phyloP scores from a whole-genome alignment of 2,888 invertebrate genomes.

The Mayetiola destructor region DNA sequence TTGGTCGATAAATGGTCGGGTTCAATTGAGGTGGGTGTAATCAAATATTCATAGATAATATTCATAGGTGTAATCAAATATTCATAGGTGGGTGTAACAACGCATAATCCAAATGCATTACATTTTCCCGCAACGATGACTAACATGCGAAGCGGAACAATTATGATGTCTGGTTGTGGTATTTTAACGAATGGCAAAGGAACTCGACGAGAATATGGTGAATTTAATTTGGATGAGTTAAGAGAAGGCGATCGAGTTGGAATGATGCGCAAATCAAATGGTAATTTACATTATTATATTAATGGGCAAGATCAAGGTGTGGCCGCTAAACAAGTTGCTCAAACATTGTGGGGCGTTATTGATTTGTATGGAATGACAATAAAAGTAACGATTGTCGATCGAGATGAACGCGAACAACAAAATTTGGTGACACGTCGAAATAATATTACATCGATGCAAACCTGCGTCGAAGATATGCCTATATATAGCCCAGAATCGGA shows the following conservation, averaged over 20 bases:
- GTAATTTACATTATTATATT: constrained; percentile 82
- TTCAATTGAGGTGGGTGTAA: constrained; percentile 56
- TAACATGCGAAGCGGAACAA: constrained; percentile 81
- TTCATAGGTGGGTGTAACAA: no score
- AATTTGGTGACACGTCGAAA: constrained; percentile 56
- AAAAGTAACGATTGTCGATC: constrained; percentile 73
- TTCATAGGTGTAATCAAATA: no score
- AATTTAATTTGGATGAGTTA: constrained; percentile 85
- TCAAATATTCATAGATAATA: no score
- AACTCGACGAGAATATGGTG: constrained; percentile 80
- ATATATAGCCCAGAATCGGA: constrained; percentile 35
- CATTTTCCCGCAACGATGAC: constrained; percentile 96
- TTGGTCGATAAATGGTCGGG: constrained; percentile 88
- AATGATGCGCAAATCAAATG: constrained; percentile 71
- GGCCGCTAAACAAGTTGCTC: constrained; percentile 67
- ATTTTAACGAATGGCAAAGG: constrained; percentile 94
- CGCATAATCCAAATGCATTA: constrained; percentile 76
- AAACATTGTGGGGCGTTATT: constrained; percentile 82
- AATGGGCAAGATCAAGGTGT: constrained; percentile 88
- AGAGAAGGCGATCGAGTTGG: constrained; percentile 86
- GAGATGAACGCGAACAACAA: constrained; percentile 63
- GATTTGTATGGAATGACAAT: constrained; percentile 93
- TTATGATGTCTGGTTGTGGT: constrained; percentile 95
- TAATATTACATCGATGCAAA: constrained; percentile 35
- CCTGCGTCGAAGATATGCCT: constrained; percentile 31